Evolutionary conservation across 1,140 invertebrate genomes (phyloP), one percentile per base, ranked within the genome.

Genomic region (Drosophila auraria): DNA sequence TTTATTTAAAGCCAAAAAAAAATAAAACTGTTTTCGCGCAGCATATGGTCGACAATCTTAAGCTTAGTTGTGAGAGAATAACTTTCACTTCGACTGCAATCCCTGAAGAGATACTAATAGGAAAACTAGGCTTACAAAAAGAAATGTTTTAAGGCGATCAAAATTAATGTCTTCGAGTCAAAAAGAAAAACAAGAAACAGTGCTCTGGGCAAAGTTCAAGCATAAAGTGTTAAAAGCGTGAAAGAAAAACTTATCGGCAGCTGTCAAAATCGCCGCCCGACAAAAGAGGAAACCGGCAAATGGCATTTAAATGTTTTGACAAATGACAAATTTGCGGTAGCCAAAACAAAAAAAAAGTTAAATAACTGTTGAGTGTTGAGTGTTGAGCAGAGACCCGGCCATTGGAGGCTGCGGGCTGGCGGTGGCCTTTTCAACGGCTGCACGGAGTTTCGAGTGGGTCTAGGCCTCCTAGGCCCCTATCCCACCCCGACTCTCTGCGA

Each of bases 291-390:
- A 76, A 68, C 82, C 81, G 68, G 86, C 86, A 89, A 89, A 89
- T 89, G 86, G 82, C 86, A 86, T 89, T 89, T 89, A 89, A 89
- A 89, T 89, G 86, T 89, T 90, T 89, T 90, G 86, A 89, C 86
- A 89, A 89, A 90, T 89, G 87, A 89, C 86, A 89, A 89, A 90
- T 89, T 86, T 90, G 87, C 86, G 76, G 86, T 89, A 89, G 86
- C 84, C 70, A 79, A 70, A 89, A 74, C 64, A 45, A 50, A 17
- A 76, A 76, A 59, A 38, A 66, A 73, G 68, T 61, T 73, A 45
- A 73, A 73, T 73, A 74, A 74, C 69, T 68, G 64, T 38, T 47
- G 56, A 61, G 53, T 33, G 63, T 7, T 20, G 23, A 61, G 25
- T 60, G 14, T 15, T 36, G 44, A 25, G 36, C 23, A 33, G 53